Conservation (phyloP, 2,113 vertebrate genomes). For the Puntigrus tetrazona region DNA sequence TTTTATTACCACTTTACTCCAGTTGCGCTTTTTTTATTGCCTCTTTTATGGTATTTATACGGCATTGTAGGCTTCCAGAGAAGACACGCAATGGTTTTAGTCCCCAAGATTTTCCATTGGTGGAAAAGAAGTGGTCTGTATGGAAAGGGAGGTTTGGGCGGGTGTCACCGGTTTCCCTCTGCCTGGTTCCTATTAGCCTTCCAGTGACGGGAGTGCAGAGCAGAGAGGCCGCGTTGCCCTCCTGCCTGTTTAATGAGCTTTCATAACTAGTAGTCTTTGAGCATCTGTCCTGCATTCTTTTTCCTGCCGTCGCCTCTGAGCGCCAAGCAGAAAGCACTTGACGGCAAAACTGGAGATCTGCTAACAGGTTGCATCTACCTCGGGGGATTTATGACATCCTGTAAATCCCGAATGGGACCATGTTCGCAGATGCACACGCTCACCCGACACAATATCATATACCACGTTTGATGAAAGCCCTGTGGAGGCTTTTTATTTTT, state of each 20-base stretch:
- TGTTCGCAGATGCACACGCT: not conserved
- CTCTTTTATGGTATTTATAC: slow-evolving; percentile 52
- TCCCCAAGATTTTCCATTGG: slow-evolving; percentile 55
- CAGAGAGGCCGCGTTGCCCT: slow-evolving; percentile 45
- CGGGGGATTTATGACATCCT: slow-evolving; percentile 52
- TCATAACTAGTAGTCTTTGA: slow-evolving; percentile 56
- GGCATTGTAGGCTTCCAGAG: slow-evolving; percentile 50
- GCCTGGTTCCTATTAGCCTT: slow-evolving; percentile 64
- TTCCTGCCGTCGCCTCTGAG: slow-evolving; percentile 9
- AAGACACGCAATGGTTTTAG: slow-evolving; percentile 56
- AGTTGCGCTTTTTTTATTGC: slow-evolving; percentile 55
- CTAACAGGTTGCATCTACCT: slow-evolving; percentile 54
- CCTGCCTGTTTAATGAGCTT: slow-evolving; percentile 57
- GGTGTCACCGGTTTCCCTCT: slow-evolving; percentile 54
- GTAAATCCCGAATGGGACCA: slow-evolving; percentile 20
- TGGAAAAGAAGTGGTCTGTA: slow-evolving; percentile 49
- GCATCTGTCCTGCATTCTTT: slow-evolving; percentile 56
- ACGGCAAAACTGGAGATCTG: slow-evolving; percentile 34
- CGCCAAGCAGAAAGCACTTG: slow-evolving; percentile 48
- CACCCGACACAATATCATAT: not conserved
- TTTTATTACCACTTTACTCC: slow-evolving; percentile 60
- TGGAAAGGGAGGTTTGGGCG: slow-evolving; percentile 42
- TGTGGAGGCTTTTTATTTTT: not conserved
- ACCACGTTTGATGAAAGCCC: not conserved
- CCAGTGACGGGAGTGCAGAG: slow-evolving; percentile 52